These are phyloP conservation scores for Colossoma macropomum DNA, from an alignment of 2,113 vertebrate species.

Conservation along the genomic window DNA sequence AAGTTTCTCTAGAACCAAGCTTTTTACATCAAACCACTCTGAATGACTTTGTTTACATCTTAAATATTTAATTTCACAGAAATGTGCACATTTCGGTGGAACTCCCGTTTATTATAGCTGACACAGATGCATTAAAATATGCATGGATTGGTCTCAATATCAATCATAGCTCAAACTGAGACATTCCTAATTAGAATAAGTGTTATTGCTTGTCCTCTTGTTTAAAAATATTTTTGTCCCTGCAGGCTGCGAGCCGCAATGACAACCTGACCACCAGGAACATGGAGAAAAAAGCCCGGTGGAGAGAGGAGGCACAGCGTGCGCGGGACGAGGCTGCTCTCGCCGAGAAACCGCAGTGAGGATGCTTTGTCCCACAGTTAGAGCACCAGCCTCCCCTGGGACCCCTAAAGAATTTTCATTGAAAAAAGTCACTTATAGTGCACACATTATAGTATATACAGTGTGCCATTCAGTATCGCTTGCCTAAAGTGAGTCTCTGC, in stretches of 20 bases:
- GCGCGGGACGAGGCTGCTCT: background rate
- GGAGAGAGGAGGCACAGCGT: slow-evolving; percentile 69
- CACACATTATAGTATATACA: background rate
- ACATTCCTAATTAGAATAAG: no score
- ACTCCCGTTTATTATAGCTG: no score
- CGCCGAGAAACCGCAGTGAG: slow-evolving; percentile 68
- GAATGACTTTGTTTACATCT: no score
- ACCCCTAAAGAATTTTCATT: background rate
- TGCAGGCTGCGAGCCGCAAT: slow-evolving; percentile 79
- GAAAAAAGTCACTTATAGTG: background rate
- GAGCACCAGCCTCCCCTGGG: background rate
- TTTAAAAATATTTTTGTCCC: background rate
- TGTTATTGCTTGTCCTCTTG: background rate
- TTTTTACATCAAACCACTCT: no score
- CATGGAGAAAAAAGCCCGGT: slow-evolving; percentile 85
- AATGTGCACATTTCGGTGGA: no score
- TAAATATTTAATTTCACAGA: no score
- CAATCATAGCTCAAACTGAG: no score
- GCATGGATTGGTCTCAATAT: no score
- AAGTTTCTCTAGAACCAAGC: no score
- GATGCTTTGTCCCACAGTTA: background rate
- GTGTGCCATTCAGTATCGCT: background rate
- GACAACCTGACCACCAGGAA: slow-evolving; percentile 80
- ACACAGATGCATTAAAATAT: no score
- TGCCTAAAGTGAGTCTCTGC: background rate